Evolutionary conservation across 2,113 vertebrate species (phyloP).

Genomic region (Tragulus kanchil): DNA sequence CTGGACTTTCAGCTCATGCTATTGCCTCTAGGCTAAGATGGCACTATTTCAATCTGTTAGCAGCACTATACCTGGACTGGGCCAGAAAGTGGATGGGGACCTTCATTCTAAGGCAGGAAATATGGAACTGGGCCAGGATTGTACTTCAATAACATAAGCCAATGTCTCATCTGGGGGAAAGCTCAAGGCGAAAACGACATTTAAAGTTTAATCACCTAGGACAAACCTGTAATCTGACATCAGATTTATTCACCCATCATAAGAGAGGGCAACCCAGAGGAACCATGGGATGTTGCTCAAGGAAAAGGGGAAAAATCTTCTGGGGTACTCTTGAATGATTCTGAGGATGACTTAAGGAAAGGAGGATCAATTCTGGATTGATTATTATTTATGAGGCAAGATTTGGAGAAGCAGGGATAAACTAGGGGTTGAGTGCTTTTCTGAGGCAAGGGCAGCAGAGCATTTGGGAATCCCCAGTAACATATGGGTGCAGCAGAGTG

Average conservation of each 20-base stretch:
- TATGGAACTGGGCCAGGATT: neutral
- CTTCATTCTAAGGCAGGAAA: constrained; percentile 54
- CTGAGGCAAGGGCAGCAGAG: neutral
- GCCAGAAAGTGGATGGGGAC: neutral
- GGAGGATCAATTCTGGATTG: neutral
- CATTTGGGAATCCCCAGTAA: neutral
- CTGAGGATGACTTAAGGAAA: neutral
- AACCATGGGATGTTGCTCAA: neutral
- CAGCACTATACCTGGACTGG: neutral
- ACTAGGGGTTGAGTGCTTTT: neutral
- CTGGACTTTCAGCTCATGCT: neutral
- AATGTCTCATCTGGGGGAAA: constrained; percentile 36
- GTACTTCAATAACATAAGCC: neutral
- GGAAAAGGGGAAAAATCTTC: neutral
- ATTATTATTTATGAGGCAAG: constrained; percentile 21
- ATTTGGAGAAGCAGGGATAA: neutral
- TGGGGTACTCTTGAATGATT: neutral
- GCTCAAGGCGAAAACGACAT: neutral
- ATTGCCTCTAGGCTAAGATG: neutral
- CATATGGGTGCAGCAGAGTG: neutral
- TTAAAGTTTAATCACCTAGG: constrained; percentile 2
- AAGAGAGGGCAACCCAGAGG: neutral
- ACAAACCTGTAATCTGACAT: neutral
- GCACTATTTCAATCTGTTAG: neutral
- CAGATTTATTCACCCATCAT: constrained; percentile 11